A percentile compares a stretch with the other conserved stretches of the same genome.
phyloP scores from a whole-genome alignment of 2,888 invertebrate species.

The Drosophila prolongata region DNA sequence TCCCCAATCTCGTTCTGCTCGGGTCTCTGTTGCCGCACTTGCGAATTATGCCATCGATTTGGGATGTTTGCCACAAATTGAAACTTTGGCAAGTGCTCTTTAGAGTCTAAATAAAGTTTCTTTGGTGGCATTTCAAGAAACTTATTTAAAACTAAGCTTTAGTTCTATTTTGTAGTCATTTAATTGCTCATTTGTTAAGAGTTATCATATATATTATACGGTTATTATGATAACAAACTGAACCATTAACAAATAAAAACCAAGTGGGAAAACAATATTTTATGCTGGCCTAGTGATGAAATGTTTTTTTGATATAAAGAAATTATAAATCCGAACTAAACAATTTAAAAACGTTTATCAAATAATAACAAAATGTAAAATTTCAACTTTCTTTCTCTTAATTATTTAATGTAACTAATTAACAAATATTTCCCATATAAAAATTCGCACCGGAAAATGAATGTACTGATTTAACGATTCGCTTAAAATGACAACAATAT shows the following conservation, averaged over 20 bases:
- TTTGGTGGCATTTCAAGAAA: background rate
- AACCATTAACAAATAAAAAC: too few species aligned
- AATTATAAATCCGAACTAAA: too few species aligned
- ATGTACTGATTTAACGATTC: background rate
- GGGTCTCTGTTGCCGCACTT: constrained; percentile 32
- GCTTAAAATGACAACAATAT: background rate
- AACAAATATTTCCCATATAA: too few species aligned
- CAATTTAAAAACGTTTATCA: too few species aligned
- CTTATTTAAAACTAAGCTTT: background rate
- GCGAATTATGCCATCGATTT: constrained; percentile 40
- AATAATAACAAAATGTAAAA: too few species aligned
- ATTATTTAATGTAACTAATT: too few species aligned
- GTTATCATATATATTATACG: too few species aligned
- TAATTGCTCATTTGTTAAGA: background rate
- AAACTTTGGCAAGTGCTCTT: constrained; percentile 19
- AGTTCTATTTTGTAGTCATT: background rate
- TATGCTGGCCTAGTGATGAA: too few species aligned
- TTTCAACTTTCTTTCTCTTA: too few species aligned
- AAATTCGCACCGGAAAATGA: background rate
- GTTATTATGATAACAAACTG: too few species aligned
- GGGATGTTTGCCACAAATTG: constrained; percentile 12
- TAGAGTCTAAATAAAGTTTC: constrained; percentile 8
- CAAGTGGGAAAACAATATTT: too few species aligned
- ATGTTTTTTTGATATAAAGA: too few species aligned
- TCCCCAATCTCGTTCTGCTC: constrained; percentile 28